phyloP scores from a whole-genome alignment of 2,797 vertebrate genomes.

The Halcyon leucocephala region DNA sequence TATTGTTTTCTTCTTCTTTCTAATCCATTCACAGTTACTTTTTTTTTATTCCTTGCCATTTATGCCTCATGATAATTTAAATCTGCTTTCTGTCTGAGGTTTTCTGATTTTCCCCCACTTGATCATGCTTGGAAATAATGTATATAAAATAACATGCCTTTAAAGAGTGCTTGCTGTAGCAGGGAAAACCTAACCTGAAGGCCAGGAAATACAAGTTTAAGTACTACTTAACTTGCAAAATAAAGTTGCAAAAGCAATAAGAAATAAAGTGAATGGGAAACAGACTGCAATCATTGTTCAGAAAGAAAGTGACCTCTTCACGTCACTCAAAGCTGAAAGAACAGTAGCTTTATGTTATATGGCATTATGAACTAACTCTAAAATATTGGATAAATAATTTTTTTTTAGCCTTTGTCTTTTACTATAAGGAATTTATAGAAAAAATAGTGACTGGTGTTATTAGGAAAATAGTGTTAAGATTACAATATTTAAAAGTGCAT shows the following conservation, averaged over 20 bases:
- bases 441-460: background rate
- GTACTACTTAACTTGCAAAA: slow-evolving; percentile 32
- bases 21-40: background rate
- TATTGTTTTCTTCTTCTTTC: background rate
- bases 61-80: background rate
- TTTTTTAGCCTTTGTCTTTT: background rate
- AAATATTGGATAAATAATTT: background rate
- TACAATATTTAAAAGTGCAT: background rate
- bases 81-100: background rate
- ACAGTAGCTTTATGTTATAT: background rate
- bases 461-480: background rate
- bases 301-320: slow-evolving; percentile 11
- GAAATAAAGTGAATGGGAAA: background rate
- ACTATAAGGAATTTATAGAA: background rate
- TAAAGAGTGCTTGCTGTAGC: slow-evolving; percentile 11
- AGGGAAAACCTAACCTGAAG: background rate
- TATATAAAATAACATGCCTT: background rate
- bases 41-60: background rate
- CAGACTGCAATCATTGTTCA: background rate
- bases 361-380: background rate
- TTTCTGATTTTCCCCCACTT: background rate
- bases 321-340: slow-evolving; percentile 28
- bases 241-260: slow-evolving; percentile 32
- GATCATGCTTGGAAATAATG: background rate
- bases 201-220: slow-evolving; percentile 40